A percentile compares a stretch with the other conserved stretches of the same genome.
Evolutionary conservation across 2,888 invertebrate species (phyloP).

Genomic region (Cyaniris semiargus): DNA sequence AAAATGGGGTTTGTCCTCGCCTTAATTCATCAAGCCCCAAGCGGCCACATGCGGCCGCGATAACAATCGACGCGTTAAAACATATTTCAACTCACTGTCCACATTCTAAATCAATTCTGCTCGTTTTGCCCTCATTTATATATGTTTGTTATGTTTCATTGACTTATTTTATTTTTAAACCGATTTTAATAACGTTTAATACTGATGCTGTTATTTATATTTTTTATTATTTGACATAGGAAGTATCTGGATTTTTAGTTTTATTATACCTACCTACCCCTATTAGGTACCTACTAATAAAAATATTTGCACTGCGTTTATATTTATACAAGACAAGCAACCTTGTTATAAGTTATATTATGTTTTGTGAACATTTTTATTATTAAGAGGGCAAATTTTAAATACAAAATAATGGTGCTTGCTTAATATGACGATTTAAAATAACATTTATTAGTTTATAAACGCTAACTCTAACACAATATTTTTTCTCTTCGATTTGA

Average conservation of each 20-base stretch:
- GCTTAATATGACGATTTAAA: not conserved
- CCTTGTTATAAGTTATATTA: not conserved
- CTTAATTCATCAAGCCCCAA: too few relatives aligned
- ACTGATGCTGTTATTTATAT: not conserved
- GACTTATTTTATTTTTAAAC: not conserved
- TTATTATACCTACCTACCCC: not conserved
- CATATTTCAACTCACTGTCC: not conserved
- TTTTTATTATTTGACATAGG: not conserved
- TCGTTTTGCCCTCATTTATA: not conserved
- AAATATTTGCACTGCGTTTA: not conserved
- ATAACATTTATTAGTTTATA: not conserved
- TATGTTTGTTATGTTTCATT: not conserved
- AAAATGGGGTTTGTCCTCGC: too few relatives aligned
- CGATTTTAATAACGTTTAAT: not conserved
- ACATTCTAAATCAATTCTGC: not conserved
- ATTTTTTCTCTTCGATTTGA: not conserved
- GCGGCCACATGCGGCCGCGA: too few relatives aligned
- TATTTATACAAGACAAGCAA: not conserved
- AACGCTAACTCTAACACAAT: not conserved
- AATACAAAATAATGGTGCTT: not conserved
- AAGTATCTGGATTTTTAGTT: not conserved
- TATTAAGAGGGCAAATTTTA: not conserved
- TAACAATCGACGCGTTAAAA: too few relatives aligned
- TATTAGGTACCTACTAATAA: not conserved
- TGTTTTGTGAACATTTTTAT: not conserved